These are phyloP conservation scores for Eupleurogrammus muticus DNA, from an alignment of 2,797 vertebrate genomes.

Conservation along the genomic window DNA sequence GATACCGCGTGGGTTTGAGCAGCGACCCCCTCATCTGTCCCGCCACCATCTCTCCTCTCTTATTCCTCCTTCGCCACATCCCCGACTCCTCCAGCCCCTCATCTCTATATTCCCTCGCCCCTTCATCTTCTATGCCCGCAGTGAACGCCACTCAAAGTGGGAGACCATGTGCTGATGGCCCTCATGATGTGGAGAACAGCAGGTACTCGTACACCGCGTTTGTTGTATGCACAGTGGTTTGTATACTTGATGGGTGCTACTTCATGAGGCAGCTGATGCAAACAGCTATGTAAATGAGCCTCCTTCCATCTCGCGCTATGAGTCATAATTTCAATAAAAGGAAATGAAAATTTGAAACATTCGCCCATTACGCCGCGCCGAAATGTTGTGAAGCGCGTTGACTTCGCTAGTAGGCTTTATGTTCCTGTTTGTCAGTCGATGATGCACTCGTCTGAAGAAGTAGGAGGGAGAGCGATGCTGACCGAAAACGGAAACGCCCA, in stretches of 20 bases:
- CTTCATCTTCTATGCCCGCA: conserved; percentile 61
- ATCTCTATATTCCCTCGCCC: conserved; percentile 30
- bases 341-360: conserved; percentile 30
- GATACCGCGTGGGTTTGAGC: conserved; percentile 40
- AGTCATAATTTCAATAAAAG: conserved; percentile 55
- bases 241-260: conserved; percentile 54
- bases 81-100: conserved; percentile 42
- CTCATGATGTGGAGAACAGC: conserved; percentile 74
- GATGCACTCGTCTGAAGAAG: background rate
- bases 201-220: conserved; percentile 60
- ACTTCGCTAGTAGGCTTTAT: background rate
- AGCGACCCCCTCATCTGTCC: conserved; percentile 50
- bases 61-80: conserved; percentile 43
- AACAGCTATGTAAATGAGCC: conserved; percentile 65
- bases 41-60: conserved; percentile 40
- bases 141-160: conserved; percentile 50
- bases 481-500: conserved; percentile 17
- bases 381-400: background rate
- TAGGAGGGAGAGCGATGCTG: background rate
- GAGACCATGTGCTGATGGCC: conserved; percentile 64
- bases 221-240: conserved; percentile 59
- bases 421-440: conserved; percentile 4
- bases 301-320: conserved; percentile 53
- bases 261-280: conserved; percentile 67
- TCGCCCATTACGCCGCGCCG: conserved; percentile 1